Base-by-base conservation (phyloP, 2,113 vertebrate genomes). In the Raja brachyura region DNA sequence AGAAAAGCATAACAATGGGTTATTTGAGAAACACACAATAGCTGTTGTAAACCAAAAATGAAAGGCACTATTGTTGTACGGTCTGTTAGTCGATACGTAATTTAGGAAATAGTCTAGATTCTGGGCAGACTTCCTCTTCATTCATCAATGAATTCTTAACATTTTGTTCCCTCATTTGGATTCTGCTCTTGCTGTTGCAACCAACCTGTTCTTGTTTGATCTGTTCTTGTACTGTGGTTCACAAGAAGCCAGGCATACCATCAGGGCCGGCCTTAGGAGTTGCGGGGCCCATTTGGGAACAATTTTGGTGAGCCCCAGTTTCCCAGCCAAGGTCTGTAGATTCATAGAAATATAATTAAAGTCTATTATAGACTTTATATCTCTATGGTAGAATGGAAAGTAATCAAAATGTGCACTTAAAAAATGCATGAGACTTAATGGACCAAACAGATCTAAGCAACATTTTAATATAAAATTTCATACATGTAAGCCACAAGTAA, bases 71-170 rank as follows among this genome's bases (percentile, higher is more conserved):
- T 61, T 68, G 86, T 90, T 73, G 63, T 16, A 48, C 22, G 25
- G 63, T 70, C 63, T 92, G 88, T 22, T 33, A 39, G 63, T 66
- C 61, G 70, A 92, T 92, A 63, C 33, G 31, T 68, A 54, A 73
- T 92, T 73, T 92, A 92, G 33, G 66, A 92, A 92, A 92, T 73
- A 4, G 6, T 66, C 31, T 92, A 92, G 88, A 86, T 31, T 86
- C 83, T 86, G 83, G 83, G 83, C 83, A 86, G 83, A 73, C 63
- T 73, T 92, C 31, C 66, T 92, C 63, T 33, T 22, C 33, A 70
- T 90, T 68, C 33, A 22, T 92, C 66, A 92, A 73, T 92, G 88
- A 92, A 92, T 92, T 90, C 86, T 90, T 92, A 66, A 73, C 33
- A 73, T 92, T 90, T 73, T 73, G 68, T 73, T 54, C 33, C 31